Evolutionary conservation across 2,113 vertebrate genomes (phyloP).

Genomic region (Nanger granti): DNA sequence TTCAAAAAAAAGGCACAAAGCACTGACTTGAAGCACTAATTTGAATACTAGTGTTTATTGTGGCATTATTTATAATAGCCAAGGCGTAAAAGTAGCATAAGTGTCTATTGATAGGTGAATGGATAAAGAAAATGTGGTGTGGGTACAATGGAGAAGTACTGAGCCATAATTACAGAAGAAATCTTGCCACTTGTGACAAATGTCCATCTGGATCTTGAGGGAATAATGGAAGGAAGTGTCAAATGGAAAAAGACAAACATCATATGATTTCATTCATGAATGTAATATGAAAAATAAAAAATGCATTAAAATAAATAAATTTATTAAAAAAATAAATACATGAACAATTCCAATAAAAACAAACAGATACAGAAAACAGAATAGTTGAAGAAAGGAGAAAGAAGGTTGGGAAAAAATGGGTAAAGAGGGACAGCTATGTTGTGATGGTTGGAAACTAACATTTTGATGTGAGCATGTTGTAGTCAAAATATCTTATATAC

Average conservation of each 20-base stretch:
- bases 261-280: not conserved
- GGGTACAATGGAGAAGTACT: not conserved
- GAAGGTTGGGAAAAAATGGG: not conserved
- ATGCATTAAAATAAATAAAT: not conserved
- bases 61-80: not conserved
- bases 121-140: not conserved
- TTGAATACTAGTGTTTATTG: not conserved
- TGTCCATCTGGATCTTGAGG: not conserved
- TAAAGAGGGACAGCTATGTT: not conserved
- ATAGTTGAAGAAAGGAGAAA: not conserved
- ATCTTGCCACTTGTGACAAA: not conserved
- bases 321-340: fast-evolving
- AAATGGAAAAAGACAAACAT: not conserved
- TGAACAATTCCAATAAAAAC: not conserved
- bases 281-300: not conserved
- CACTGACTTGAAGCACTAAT: not conserved
- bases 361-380: not conserved
- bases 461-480: not conserved
- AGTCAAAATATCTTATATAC: not conserved
- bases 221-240: not conserved
- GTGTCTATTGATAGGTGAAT: not conserved
- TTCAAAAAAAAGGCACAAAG: not conserved
- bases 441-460: not conserved
- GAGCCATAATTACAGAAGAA: not conserved
- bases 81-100: not conserved